These are phyloP conservation scores for Dendrocincla fuliginosa DNA, from an alignment of 2,797 vertebrate species.

Conservation along the genomic window DNA sequence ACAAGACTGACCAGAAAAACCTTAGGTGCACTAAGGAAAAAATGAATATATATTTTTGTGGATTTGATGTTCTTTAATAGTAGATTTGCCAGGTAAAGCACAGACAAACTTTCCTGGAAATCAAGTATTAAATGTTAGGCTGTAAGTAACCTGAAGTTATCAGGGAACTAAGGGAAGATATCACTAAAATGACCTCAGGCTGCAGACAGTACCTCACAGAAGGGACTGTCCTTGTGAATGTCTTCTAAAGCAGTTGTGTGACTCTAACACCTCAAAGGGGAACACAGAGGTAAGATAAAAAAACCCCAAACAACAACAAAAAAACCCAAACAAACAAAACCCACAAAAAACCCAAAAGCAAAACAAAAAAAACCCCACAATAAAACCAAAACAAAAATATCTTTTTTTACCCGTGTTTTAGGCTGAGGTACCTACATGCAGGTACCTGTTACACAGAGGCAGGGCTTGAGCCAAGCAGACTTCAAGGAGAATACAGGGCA, in stretches of 20 bases:
- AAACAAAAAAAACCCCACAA: too few species aligned
- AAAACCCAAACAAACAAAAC: too few species aligned
- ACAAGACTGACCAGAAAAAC: neutral
- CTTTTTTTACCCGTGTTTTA: neutral
- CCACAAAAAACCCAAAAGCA: neutral
- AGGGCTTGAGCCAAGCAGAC: neutral
- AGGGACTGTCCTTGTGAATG: neutral
- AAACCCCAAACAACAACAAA: too few species aligned
- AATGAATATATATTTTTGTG: neutral
- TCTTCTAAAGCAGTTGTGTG: neutral
- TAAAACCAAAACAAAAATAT: accelerated
- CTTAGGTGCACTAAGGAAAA: neutral
- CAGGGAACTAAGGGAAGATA: neutral
- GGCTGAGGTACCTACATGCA: neutral
- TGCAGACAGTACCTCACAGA: neutral
- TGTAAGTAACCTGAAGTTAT: neutral
- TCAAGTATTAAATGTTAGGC: neutral
- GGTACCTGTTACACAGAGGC: neutral
- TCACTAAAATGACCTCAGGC: neutral
- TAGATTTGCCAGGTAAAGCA: neutral
- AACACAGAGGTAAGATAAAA: neutral
- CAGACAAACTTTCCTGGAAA: neutral
- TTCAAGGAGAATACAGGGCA: neutral
- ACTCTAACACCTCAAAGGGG: neutral
- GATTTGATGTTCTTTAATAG: neutral